Base-by-base conservation (phyloP, 2,888 invertebrate species). In the Eulithis prunata region DNA sequence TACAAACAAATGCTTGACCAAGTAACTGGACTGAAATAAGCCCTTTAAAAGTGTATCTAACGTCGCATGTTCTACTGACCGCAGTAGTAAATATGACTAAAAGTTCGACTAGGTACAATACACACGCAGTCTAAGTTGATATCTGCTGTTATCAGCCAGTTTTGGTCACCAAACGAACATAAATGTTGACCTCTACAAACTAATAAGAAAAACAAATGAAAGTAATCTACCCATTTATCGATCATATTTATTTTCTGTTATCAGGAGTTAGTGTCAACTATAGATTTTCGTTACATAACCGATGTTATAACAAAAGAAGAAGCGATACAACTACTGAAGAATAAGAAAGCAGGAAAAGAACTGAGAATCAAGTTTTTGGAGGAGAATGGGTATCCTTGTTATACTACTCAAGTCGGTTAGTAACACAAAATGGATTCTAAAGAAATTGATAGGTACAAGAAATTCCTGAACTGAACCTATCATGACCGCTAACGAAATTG, bases 221-320 rank as follows among this genome's bases (percentile, higher is more conserved):
- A 32, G 11, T 51, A 38, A 57, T n/a, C 21, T 43, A 56, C 6
- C n/a, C 32, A 38, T 55, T 52, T 55, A 55, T 53, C 54, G 28
- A 28, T 28, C 11, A 7, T 21, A 6, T 55, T 56, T 14, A 46
- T 49, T 59, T 49, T 56, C 21, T 46, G 38, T 79, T 71, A 65
- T 69, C 79, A 94, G 91, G 94, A 96, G 81, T 87, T 98, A 41
- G 96, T 98, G n/a, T 96, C 97, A 0, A 94, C 95, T 0, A 97
- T 98, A 71, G 98, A 98, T 85, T 98, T 98, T 83, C 95, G 97
- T 82, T 95, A 94, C 85, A 97, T 98, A 77, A 95, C 95, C 0
- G 98, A 98, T 83, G 96, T 96, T 4, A 91, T 98, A 47, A 97
- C 97, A 0, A 95, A 95, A 85, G 96, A 96, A 70, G 97, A 98